Evolutionary conservation across 2,888 invertebrate species (phyloP).

Genomic region (Drosophila meridiana): DNA sequence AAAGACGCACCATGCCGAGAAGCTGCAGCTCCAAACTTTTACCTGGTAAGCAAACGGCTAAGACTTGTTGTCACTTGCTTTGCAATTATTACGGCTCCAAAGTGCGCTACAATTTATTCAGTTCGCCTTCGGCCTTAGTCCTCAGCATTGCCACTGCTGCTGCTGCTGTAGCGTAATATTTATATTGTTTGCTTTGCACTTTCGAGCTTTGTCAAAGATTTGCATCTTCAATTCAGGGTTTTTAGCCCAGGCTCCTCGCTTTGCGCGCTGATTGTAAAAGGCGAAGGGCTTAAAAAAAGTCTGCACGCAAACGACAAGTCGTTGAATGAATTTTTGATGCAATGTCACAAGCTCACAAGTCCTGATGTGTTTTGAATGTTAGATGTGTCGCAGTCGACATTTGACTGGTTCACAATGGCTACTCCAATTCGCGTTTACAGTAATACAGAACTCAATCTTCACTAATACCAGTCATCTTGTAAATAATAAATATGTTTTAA

Average conservation of each 20-base stretch:
- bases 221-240: conserved; percentile 68
- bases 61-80: conserved; percentile 65
- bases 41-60: conserved; percentile 28
- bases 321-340: conserved; percentile 9
- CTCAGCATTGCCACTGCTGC: conserved; percentile 34
- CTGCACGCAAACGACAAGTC: conserved; percentile 13
- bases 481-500: too few relatives aligned
- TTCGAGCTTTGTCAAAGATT: conserved; percentile 74
- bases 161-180: conserved; percentile 44
- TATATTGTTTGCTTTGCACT: conserved; percentile 71
- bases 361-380: conserved; percentile 1
- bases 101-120: conserved; percentile 69
- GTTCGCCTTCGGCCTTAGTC: conserved; percentile 33
- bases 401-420: background rate
- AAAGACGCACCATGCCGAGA: conserved; percentile 52
- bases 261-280: conserved; percentile 17
- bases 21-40: conserved; percentile 28
- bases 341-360: background rate
- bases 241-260: conserved; percentile 13
- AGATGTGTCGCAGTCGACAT: background rate
- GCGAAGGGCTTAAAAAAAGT: conserved; percentile 19
- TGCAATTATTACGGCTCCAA: conserved; percentile 72
- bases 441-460: background rate
- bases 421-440: conserved; percentile 18
- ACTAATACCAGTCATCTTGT: background rate